Percentiles rank a stretch among this genome's conserved stretches.
These are phyloP conservation scores for Eupithecia dodoneata DNA, from an alignment of 2,888 invertebrate genomes.

Conservation along the genomic window DNA sequence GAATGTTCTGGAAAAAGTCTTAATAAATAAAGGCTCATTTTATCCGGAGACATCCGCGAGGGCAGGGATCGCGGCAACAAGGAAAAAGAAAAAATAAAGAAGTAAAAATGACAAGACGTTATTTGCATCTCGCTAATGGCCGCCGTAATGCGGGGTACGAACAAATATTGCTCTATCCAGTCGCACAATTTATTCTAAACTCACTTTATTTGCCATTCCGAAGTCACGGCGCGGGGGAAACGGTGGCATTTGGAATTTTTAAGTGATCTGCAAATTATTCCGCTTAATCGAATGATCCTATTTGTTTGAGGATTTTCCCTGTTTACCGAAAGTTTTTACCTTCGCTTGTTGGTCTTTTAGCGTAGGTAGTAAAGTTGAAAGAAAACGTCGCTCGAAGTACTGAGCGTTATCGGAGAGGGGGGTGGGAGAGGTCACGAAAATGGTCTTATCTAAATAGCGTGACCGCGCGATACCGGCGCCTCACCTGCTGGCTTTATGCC, in stretches of 20 bases:
- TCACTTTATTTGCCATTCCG: conserved; percentile 78
- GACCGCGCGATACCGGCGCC: conserved; percentile 76
- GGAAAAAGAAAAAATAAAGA: conserved; percentile 72
- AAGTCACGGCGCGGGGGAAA: conserved; percentile 74
- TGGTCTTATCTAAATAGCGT: conserved; percentile 80
- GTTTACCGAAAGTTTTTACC: conserved; percentile 50
- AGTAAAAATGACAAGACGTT: conserved; percentile 84
- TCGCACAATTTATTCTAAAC: conserved; percentile 82
- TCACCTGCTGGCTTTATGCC: conserved; percentile 79
- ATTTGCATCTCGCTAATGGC: conserved; percentile 83
- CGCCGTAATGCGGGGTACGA: conserved; percentile 82
- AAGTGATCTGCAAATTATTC: conserved; percentile 81
- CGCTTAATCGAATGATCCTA: conserved; percentile 79
- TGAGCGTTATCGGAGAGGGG: conserved; percentile 64
- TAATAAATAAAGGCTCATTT: conserved; percentile 54
- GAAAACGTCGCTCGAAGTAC: conserved; percentile 58
- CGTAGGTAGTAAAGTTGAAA: conserved; percentile 43
- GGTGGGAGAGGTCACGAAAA: conserved; percentile 67
- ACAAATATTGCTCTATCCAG: conserved; percentile 84
- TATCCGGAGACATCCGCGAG: conserved; percentile 51
- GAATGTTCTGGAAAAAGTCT: conserved; percentile 47
- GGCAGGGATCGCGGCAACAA: conserved; percentile 55
- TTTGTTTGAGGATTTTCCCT: conserved; percentile 68
- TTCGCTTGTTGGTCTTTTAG: conserved; percentile 33
- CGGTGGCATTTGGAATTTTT: conserved; percentile 77